These are phyloP conservation scores for Apamea anceps DNA, from an alignment of 2,888 invertebrate genomes.

Conservation along the genomic window DNA sequence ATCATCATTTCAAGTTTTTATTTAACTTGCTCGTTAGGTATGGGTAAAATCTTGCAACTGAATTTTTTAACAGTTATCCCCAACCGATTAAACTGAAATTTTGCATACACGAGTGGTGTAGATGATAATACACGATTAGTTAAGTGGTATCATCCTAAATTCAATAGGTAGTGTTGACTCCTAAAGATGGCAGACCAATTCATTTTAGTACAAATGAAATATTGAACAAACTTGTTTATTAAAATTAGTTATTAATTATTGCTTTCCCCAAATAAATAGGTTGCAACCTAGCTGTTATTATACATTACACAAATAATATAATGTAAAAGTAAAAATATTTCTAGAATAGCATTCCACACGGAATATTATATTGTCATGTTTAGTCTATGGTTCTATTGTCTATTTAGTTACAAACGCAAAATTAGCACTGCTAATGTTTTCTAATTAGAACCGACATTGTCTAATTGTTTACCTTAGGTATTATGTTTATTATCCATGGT, in stretches of 20 bases:
- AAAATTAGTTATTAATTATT: background rate
- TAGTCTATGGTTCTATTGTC: too few relatives aligned
- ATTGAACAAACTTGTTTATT: background rate
- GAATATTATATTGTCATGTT: conserved; percentile 10
- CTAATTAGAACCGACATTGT: conserved; percentile 23
- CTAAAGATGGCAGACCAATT: background rate
- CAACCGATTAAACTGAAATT: background rate
- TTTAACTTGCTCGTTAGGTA: background rate
- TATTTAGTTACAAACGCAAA: conserved; percentile 18
- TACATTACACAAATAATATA: background rate
- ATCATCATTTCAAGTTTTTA: background rate
- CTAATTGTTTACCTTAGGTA: conserved; percentile 38
- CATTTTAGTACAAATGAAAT: background rate
- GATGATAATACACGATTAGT: background rate
- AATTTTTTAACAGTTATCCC: background rate
- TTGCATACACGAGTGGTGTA: background rate
- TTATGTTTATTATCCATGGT: conserved; percentile 33
- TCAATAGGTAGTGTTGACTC: background rate
- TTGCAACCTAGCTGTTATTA: background rate
- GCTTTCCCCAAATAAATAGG: background rate
- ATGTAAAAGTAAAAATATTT: background rate
- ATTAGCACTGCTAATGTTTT: conserved; percentile 27
- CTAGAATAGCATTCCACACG: background rate
- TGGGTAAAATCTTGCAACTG: background rate
- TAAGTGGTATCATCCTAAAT: background rate